Conservation (phyloP, 2,888 invertebrate species). For the Bombylius discolor region DNA sequence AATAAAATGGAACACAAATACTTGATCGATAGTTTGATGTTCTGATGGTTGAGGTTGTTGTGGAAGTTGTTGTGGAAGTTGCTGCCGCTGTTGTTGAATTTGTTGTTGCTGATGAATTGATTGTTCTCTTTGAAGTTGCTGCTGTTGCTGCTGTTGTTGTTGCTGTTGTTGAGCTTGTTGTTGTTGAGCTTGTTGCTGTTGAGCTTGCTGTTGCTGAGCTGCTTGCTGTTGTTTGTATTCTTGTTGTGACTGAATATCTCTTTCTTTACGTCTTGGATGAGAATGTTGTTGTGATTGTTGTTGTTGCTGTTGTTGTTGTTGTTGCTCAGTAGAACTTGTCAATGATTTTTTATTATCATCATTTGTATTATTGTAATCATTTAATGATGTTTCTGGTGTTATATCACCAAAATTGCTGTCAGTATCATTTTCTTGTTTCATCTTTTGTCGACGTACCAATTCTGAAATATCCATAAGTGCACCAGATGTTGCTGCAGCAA, state of each 20-base stretch:
- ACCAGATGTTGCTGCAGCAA: slow-evolving; percentile 35
- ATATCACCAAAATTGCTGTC: slow-evolving; percentile 8
- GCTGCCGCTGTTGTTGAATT: slow-evolving; percentile 14
- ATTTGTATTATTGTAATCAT: slow-evolving; percentile 5
- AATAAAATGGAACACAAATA: background rate
- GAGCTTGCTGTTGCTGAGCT: background rate
- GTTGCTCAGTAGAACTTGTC: slow-evolving; percentile 10
- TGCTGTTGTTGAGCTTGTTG: slow-evolving; percentile 21
- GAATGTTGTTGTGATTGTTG: slow-evolving; percentile 11
- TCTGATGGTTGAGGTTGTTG: slow-evolving; percentile 27
- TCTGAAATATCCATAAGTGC: slow-evolving; percentile 37
- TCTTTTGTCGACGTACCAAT: slow-evolving; percentile 30
- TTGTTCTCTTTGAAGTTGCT: slow-evolving; percentile 10
- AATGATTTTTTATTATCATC: slow-evolving; percentile 1
- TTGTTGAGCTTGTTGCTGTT: slow-evolving; percentile 18
- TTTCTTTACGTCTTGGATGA: slow-evolving; percentile 1
- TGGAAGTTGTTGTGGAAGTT: slow-evolving; percentile 25
- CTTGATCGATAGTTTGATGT: slow-evolving; percentile 35
- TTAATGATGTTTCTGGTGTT: slow-evolving; percentile 6
- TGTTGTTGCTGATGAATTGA: slow-evolving; percentile 17
- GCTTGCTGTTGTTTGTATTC: slow-evolving; percentile 11
- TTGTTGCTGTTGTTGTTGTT: slow-evolving; percentile 2
- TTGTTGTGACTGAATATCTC: background rate
- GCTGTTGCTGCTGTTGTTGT: slow-evolving; percentile 21
- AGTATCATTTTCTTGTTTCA: slow-evolving; percentile 20